Evolutionary conservation across 2,888 invertebrate species (phyloP), one percentile per base, ranked within the genome.

Genomic region (Drosophila formosana): DNA sequence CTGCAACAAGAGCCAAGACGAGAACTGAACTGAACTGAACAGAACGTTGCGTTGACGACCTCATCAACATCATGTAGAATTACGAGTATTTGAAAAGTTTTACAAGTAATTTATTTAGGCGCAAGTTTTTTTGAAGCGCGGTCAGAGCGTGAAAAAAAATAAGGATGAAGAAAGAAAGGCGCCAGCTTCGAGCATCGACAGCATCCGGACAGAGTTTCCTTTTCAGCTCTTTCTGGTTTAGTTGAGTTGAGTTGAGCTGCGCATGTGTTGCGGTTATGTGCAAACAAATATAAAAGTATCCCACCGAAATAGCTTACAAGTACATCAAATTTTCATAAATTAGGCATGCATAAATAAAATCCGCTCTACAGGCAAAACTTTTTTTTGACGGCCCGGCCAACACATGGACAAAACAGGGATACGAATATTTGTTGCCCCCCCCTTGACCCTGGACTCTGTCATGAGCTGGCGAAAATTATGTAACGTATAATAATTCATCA

Each of bases 1-100:
- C 34, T 34, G 64, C n/a, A 23, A 71, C 25, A 50, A 32, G 34
- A 26, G 26, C 28, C 32, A 18, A 18, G 18, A 18, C 18, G 18
- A 18, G 18, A 37, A 66, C 69, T 52, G 66, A 58, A 66, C 30
- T 26, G 25, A 61, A 18, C 18, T 18, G 43, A 41, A 39, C 39
- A 39, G 39, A 39, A 34, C 61, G 72, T 74, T 80, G 85, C 82
- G 80, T 85, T 84, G 86, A 84, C 85, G 88, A 84, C 88, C 88
- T 85, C 87, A 86, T 83, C 80, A 84, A 85, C 85, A 85, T 85
- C 88, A 86, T 86, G 87, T 75, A 83, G 88, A 88, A 85, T 88
- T 85, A 88, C 87, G 88, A 85, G 85, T 84, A 86, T 86, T 86
- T 86, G 87, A 86, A 86, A 86, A 86, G 87, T 86, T 86, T 86